A percentile compares a stretch with the other conserved stretches of the same genome.
phyloP scores from a whole-genome alignment of 2,113 vertebrate genomes.

The Anseranas semipalmata region DNA sequence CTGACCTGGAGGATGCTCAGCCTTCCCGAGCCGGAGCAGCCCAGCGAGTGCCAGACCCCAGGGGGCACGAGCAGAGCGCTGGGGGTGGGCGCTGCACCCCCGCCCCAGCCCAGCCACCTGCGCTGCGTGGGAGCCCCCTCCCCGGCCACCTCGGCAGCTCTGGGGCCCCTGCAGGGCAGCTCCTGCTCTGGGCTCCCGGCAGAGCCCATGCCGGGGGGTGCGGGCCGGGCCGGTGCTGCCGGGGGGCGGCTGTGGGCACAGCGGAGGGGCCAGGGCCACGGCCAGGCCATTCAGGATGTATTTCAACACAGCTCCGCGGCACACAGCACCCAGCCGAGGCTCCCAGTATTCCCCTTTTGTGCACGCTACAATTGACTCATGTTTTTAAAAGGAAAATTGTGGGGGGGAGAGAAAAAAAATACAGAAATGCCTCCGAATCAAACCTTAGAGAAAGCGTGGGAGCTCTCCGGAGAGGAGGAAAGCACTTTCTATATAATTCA shows the following conservation, averaged over 20 bases:
- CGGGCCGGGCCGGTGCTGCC: too few relatives aligned
- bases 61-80: too few relatives aligned
- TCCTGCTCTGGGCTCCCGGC: not conserved
- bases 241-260: too few relatives aligned
- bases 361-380: not conserved
- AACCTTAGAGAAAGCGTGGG: not conserved
- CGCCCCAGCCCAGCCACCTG: too few relatives aligned
- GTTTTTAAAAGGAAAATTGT: not conserved
- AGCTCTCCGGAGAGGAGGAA: not conserved
- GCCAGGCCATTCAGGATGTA: not conserved
- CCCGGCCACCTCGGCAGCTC: too few relatives aligned
- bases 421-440: not conserved
- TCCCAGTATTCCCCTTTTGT: not conserved
- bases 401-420: not conserved
- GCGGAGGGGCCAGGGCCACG: too few relatives aligned
- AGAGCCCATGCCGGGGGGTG: too few relatives aligned
- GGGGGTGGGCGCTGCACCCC: too few relatives aligned
- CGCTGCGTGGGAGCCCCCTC: too few relatives aligned
- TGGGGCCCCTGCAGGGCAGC: too few relatives aligned
- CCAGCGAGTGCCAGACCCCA: not conserved
- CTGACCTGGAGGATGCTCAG: not conserved
- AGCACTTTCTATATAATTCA: not conserved
- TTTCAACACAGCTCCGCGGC: not conserved
- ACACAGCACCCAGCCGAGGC: not conserved
- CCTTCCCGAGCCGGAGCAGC: not conserved